Base-by-base conservation (phyloP, 2,888 invertebrate genomes). In the Cordilura impudica region DNA sequence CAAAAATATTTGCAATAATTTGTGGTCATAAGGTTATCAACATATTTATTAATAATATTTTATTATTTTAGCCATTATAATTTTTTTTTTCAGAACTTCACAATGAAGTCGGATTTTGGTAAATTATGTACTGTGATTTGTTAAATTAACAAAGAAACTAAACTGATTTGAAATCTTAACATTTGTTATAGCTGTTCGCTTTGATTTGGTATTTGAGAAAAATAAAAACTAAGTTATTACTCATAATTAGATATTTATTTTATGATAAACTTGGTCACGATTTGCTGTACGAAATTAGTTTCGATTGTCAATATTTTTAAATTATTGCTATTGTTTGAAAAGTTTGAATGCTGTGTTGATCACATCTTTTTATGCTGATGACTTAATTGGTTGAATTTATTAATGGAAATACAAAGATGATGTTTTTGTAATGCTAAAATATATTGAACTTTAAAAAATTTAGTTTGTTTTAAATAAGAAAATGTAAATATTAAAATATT, bases 1-100 rank as follows among this genome's bases (percentile, higher is more conserved):
- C 74, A 66, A 74, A 63, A 78, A 66, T 61, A 71, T 79, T 79
- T 66, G 78, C 45, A 74, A 79, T 74, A 79, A 79, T 79, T 79
- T 79, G 78, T 74, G 78, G 78, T 79, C 74, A 79, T 54, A 70
- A 74, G 78, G 78, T 79, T 79, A 79, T 79, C 78, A 79, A 74
- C 70, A 79, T 71, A 79, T 79, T 79, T 79, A 79, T 79, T 74
- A 79, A 74, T 79, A 79, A 79, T 79, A 79, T 79, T 79, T 74
- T 74, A 79, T 79, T 74, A 71, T 74, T 74, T 61, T 49, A 70
- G 49, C 14, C 26, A 69, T 61, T 21, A 63, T 39, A 75, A 61
- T 63, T 69, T 19, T 69, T 54, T 61, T 10, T 1, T 0, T 56
- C 26, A 51, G 23, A 45, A 58, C 45, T 66, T 45, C 56, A 21